Base-by-base conservation (phyloP, 2,888 invertebrate species). In the Zygothrica quintamaculata region DNA sequence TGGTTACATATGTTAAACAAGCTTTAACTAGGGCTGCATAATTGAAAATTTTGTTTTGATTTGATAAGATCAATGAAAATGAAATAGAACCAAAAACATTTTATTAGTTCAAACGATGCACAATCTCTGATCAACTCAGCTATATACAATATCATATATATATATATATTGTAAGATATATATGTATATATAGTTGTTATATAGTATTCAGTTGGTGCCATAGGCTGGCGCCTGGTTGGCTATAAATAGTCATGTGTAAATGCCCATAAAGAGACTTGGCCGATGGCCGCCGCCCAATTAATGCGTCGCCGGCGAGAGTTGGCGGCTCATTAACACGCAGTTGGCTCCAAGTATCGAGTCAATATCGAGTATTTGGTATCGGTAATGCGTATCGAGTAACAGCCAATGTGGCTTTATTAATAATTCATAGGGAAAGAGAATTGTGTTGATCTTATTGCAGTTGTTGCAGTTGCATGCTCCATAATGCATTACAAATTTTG, bases 401-500 rank as follows among this genome's bases (percentile, higher is more conserved):
- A n/a, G n/a, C 29, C 22, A 40, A 43, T 42, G 36, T 13, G 57
- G 36, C 66, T 69, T 62, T 84, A 79, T 79, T 84, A 79, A 80
- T 80, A 80, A 81, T 81, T 81, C 78, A 81, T 81, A 64, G 79
- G 66, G 31, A 36, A 11, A 37, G n/a, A n/a, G n/a, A n/a, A n/a
- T n/a, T n/a, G n/a, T n/a, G n/a, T n/a, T n/a, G n/a, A 29, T 18
- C 68, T 42, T 22, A 22, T 22, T 22, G 18, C 59, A 58, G 43
- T 18, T 52, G 42, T 42, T 37, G 36, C 33, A 25, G 29, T 53
- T 48, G 58, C 81, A n/a, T 80, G 48, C 67, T 84, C 76, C 84
- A 84, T 84, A 80, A 84, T 80, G 84, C 80, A 80, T 80, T 81
- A 80, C 77, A 77, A 81, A 68, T 78, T n/a, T 81, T 60, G 77